A percentile compares a stretch with the other conserved stretches of the same genome.
phyloP scores from a whole-genome alignment of 2,888 invertebrate species.

The Cybosia mesomella region DNA sequence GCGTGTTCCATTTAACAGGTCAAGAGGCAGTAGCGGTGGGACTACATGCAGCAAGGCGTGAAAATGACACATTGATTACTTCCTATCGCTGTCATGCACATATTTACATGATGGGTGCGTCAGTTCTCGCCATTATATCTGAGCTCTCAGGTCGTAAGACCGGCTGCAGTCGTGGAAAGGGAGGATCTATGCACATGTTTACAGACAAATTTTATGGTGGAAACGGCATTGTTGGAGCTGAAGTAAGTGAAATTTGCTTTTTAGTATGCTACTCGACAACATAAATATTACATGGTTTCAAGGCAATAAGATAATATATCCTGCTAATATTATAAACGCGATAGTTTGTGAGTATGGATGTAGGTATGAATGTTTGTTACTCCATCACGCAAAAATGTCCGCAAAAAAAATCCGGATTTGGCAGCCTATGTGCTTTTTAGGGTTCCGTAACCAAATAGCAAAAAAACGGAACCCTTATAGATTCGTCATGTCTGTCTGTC shows the following conservation, averaged over 20 bases:
- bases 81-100: constrained; percentile 99
- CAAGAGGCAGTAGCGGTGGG: constrained; percentile 92
- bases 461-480: too few relatives aligned
- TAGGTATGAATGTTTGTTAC: too few relatives aligned
- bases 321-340: too few relatives aligned
- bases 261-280: too few relatives aligned
- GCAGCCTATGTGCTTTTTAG: too few relatives aligned
- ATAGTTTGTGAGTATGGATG: too few relatives aligned
- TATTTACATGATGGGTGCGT: constrained; percentile 96
- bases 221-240: constrained; percentile 99
- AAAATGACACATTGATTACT: constrained; percentile 95
- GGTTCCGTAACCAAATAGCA: too few relatives aligned
- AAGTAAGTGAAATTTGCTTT: constrained; percentile 85
- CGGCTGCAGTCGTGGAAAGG: constrained; percentile 98
- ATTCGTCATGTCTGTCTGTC: too few relatives aligned
- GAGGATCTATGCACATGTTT: constrained; percentile 99
- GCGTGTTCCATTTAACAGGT: constrained; percentile 61
- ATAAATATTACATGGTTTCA: too few relatives aligned
- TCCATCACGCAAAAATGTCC: too few relatives aligned
- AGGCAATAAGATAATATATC: too few relatives aligned
- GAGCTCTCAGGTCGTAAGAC: constrained; percentile 96
- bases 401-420: too few relatives aligned
- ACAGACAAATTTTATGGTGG: constrained; percentile 97
- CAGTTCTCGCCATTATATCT: constrained; percentile 91
- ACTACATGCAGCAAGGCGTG: constrained; percentile 94